phyloP scores from a whole-genome alignment of 2,797 vertebrate genomes.

The Echeneis naucrates region DNA sequence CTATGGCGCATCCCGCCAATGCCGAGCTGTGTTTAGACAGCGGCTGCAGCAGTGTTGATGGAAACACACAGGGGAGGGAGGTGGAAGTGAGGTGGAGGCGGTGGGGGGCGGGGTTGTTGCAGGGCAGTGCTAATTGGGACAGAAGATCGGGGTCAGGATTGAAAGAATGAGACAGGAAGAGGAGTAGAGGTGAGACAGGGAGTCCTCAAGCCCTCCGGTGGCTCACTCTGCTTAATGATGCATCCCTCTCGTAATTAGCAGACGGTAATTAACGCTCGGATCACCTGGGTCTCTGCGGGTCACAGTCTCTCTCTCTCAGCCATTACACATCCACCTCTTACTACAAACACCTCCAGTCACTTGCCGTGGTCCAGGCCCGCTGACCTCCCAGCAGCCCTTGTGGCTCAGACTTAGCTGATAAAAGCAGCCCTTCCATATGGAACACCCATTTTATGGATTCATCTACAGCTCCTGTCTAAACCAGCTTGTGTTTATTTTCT shows the following conservation, averaged over 20 bases:
- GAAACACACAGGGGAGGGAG: slow-evolving; percentile 65
- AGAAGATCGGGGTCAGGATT: slow-evolving; percentile 82
- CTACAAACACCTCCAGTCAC: slow-evolving; percentile 50
- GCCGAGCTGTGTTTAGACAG: slow-evolving; percentile 73
- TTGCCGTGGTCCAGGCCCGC: slow-evolving; percentile 33
- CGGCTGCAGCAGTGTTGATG: slow-evolving; percentile 73
- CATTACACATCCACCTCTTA: slow-evolving; percentile 42
- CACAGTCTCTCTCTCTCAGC: slow-evolving; percentile 56
- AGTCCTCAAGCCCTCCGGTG: slow-evolving; percentile 76
- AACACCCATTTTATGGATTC: slow-evolving; percentile 56
- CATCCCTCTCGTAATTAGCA: slow-evolving; percentile 82
- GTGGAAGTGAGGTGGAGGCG: not conserved
- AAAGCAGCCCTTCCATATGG: slow-evolving; percentile 68
- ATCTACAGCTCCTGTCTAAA: slow-evolving; percentile 63
- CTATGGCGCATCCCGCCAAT: slow-evolving; percentile 42
- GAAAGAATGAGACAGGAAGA: slow-evolving; percentile 57
- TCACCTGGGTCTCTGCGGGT: slow-evolving; percentile 78
- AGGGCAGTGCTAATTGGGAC: slow-evolving; percentile 83
- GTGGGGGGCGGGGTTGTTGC: slow-evolving; percentile 6
- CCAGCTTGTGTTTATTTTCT: slow-evolving; percentile 74
- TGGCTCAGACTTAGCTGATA: slow-evolving; percentile 53
- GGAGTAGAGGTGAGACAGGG: slow-evolving; percentile 67
- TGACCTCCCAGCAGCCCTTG: slow-evolving; percentile 33
- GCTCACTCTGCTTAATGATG: slow-evolving; percentile 80
- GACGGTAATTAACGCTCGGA: slow-evolving; percentile 82